Conservation (phyloP, 2,888 invertebrate species). For the Cerceris rybyensis region DNA sequence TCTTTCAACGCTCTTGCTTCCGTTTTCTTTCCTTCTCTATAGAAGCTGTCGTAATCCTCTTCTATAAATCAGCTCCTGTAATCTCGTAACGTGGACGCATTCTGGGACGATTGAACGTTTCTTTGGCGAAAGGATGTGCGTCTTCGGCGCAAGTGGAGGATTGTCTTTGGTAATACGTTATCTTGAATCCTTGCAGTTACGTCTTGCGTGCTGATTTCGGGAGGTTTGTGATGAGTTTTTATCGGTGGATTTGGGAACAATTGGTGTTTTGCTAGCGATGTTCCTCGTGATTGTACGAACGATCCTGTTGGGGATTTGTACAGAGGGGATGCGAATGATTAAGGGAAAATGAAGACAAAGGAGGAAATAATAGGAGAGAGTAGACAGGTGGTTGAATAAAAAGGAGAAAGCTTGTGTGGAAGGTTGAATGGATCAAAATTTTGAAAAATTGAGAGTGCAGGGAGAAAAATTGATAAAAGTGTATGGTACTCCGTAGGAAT, state of each 20-base stretch:
- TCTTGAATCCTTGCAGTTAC: not conserved
- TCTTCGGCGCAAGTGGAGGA: conserved; percentile 8
- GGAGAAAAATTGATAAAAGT: too few relatives aligned
- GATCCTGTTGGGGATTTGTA: too few relatives aligned
- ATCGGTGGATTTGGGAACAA: not conserved
- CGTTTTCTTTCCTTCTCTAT: conserved; percentile 40
- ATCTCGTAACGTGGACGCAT: conserved; percentile 62
- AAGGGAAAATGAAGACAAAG: too few relatives aligned
- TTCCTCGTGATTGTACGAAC: not conserved
- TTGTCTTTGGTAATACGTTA: conserved; percentile 27
- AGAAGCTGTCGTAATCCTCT: conserved; percentile 53
- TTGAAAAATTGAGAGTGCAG: too few relatives aligned
- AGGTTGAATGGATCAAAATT: too few relatives aligned
- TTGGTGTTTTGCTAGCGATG: not conserved
- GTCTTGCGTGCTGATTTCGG: not conserved
- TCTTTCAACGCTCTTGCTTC: conserved; percentile 22
- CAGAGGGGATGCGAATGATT: too few relatives aligned
- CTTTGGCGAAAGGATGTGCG: conserved; percentile 25
- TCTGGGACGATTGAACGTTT: conserved; percentile 62
- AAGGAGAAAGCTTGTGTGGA: too few relatives aligned
- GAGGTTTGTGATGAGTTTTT: not conserved
- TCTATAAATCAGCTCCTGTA: conserved; percentile 69
- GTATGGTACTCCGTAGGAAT: too few relatives aligned
- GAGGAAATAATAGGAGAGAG: too few relatives aligned
- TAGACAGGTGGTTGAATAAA: too few relatives aligned